Evolutionary conservation across 2,888 invertebrate species (phyloP), one percentile per base, ranked within the genome.

Genomic region (Hemaris fuciformis): DNA sequence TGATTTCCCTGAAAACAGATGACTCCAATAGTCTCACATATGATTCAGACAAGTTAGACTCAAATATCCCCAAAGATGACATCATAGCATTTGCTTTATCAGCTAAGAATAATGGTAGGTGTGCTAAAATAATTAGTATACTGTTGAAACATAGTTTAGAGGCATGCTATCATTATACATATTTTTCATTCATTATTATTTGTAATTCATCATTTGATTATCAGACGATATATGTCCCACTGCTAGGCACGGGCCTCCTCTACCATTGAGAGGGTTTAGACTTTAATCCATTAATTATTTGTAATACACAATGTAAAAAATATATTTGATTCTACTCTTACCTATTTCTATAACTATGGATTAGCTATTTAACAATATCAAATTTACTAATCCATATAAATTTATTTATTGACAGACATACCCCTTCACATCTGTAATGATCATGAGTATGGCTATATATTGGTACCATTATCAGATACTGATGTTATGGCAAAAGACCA

Each of bases 71-170:
- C 0, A 90, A 94, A 0, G 99, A 99, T 88, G 99, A 99, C 82
- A 97, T 99, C 58, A 98, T 99, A 67, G 94, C 96, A 0, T 98
- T 99, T 89, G 98, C 99, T 3, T 84, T 96, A 8, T 96, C 96
- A 53, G 97, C 98, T 0, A 95, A 95, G 76, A 91, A 89, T 64
- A 94, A 94, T 66, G 94, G 95, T 94, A 64, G 94, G 95, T 94
- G 63, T 68, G 61, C 62, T 18, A 18, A 48, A 31, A 38, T n/a
- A 13, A 31, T 15, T 43, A 27, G 1, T 6, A 25, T 15, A 10
- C 15, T 45, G 27, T 53, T 1, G 1, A 53, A 53, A 18, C 1
- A 22, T 1, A 1, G 3, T 34, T 34, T 41, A 3, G 1, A 20
- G 5, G 8, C 27, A n/a, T 31, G 15, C n/a, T n/a, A n/a, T n/a